Evolutionary conservation across 1,140 invertebrate genomes (phyloP), one percentile per base, ranked within the genome.

Genomic region (Penaeus indicus): DNA sequence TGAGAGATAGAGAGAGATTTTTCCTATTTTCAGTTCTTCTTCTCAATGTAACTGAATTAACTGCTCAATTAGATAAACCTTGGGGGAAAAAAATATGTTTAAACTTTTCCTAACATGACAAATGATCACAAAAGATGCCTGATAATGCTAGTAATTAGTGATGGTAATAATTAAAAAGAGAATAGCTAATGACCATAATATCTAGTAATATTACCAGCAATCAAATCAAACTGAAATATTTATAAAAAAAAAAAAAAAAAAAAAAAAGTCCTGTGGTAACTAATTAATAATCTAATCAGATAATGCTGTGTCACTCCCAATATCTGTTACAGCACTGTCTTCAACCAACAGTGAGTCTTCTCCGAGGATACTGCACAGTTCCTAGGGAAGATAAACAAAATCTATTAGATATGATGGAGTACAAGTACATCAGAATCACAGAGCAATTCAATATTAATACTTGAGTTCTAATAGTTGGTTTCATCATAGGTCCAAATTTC

Each of bases 301-400:
- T 18, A 89, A 67, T 10, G 60, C 63, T 60, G 62, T 72, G 77
- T 81, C 83, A 85, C 38, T 81, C 67, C 60, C 78, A 4, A 69
- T 42, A 18, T 79, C 84, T 67, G 62, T 42, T 25, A 63, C 25
- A 4, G 27, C 21, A 10, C 32, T 27, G 25, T 84, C 88, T 75
- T 85, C 83, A 25, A 89, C 63, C 82, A 89, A 38, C 27, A 72
- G 61, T 13, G 88, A 89, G 54, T 89, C 88, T 61, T 89, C 88
- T n/a, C 88, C 88, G 61, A 89, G 63, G 84, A 89, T 89, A 42
- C 84, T 84, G 83, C 88, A 89, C 78, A 89, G 78, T 32, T 89
- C 88, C 88, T 89, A 25, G 3, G 60, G 22, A 47, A 27, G 18
- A 72, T 11, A 72, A 32, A 75, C 27, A 32, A 75, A 75, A 32